phyloP scores from a whole-genome alignment of 1,140 invertebrate genomes.

The Streblospio benedicti region DNA sequence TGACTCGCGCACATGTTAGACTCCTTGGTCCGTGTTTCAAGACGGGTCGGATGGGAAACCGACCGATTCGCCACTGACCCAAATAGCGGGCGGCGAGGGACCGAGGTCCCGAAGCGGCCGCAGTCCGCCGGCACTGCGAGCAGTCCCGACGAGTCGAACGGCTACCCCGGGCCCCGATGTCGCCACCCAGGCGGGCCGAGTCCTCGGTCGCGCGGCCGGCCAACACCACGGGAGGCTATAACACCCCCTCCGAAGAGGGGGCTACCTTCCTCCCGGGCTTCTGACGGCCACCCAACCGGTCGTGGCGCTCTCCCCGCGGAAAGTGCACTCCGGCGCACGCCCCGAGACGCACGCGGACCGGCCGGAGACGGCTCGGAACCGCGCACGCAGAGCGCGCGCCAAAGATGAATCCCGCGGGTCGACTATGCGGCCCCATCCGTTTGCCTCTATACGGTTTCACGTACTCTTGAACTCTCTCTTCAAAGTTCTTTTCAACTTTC shows the following conservation, averaged over 20 bases:
- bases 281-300: slow-evolving; percentile 8
- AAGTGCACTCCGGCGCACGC: slow-evolving; percentile 12
- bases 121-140: slow-evolving; percentile 9
- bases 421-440: slow-evolving; percentile 48
- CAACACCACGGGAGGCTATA: not conserved
- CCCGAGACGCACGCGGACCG: slow-evolving; percentile 35
- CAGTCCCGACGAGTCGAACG: slow-evolving; percentile 4
- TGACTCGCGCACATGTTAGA: slow-evolving; percentile 74
- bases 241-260: not conserved
- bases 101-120: not conserved
- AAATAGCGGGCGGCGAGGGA: not conserved
- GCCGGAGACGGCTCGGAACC: slow-evolving; percentile 32
- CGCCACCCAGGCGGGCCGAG: not conserved
- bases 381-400: slow-evolving; percentile 6
- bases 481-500: slow-evolving; percentile 84
- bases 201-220: not conserved
- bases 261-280: not conserved
- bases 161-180: not conserved
- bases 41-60: slow-evolving; percentile 60
- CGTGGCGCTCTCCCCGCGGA: slow-evolving; percentile 15
- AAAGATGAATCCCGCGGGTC: slow-evolving; percentile 28
- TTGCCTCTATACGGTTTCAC: slow-evolving; percentile 70
- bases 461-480: slow-evolving; percentile 79
- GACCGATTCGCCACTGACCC: slow-evolving; percentile 53
- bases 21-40: slow-evolving; percentile 91